A percentile compares a stretch with the other conserved stretches of the same genome.
phyloP scores from a whole-genome alignment of 1,140 invertebrate genomes.

The Hormaphis cornu region DNA sequence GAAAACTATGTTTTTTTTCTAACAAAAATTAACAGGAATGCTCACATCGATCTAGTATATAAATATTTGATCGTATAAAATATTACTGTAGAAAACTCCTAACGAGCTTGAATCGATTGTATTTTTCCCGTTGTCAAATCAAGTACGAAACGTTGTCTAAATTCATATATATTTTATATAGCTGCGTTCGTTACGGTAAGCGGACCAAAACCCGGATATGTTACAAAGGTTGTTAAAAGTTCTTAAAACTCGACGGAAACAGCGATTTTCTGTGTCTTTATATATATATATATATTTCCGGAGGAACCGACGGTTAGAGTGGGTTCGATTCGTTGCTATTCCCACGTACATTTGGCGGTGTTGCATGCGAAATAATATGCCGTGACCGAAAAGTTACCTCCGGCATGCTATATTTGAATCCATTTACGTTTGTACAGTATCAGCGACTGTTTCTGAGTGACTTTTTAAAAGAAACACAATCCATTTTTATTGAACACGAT shows the following conservation, averaged over 20 bases:
- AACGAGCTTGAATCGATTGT: too few relatives aligned
- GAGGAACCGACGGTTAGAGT: not conserved
- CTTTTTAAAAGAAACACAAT: not conserved
- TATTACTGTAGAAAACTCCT: too few relatives aligned
- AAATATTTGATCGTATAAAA: too few relatives aligned
- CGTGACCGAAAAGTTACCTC: conserved; percentile 17
- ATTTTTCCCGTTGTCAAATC: too few relatives aligned
- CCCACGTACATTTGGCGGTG: not conserved
- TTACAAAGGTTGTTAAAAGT: not conserved
- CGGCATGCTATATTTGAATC: conserved; percentile 24
- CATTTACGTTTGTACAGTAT: not conserved
- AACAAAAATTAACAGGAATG: too few relatives aligned
- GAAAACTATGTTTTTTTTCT: too few relatives aligned
- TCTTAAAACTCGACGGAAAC: not conserved
- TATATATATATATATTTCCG: too few relatives aligned
- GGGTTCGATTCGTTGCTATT: conserved; percentile 24
- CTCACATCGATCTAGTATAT: too few relatives aligned
- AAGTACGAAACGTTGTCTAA: too few relatives aligned
- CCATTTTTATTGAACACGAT: not conserved
- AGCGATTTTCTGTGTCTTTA: conserved; percentile 2
- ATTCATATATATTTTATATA: not conserved
- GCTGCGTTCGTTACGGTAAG: not conserved
- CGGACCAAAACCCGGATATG: not conserved
- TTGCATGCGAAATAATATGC: conserved; percentile 17
- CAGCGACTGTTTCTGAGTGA: not conserved